Evolutionary conservation across 2,113 vertebrate genomes (phyloP), one percentile per base, ranked within the genome.

Genomic region (Megaceryle maxima): DNA sequence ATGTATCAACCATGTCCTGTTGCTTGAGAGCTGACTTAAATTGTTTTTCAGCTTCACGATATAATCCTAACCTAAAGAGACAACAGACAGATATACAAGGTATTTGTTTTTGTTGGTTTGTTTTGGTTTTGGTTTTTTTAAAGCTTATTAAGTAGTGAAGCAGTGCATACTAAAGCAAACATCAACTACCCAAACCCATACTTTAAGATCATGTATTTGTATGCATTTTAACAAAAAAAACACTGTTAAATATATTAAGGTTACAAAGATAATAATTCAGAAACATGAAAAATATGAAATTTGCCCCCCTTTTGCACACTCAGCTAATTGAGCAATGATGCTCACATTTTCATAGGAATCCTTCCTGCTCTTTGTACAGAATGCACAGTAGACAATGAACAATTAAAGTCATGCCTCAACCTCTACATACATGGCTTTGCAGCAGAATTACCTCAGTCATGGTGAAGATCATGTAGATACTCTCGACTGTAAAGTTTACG

Each of bases 1-100:
- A 98, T 1, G 98, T 99, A 94, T 99, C 99, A 84, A 99, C 98
- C 98, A 99, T 98, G 94, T 99, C 99, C 96, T 99, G 99, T 41
- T 99, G 99, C 88, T 98, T 98, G 92, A 99, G 98, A 83, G 99
- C 99, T 46, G 99, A 99, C 87, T 99, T 98, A 97, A 99, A 99
- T 74, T 99, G 99, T 94, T 99, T 99, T 96, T 99, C 99, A 9
- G 99, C 99, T 97, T 99, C 99, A 93, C 99, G 99, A 97, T 99
- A 99, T 75, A 99, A 98, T 97, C 99, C 98, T 91, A 98, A 96
- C 96, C 98, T 98, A 96, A 94, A 84, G 68, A 81, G 87, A 90
- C 7, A 96, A 97, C 60, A 91, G 16, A 91, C 4, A 87, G 10
- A 57, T 37, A 73, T 0, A 73, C 13, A 84, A 79, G 3, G 5